phyloP scores from a whole-genome alignment of 2,797 vertebrate genomes.

The Simalia tracyae region DNA sequence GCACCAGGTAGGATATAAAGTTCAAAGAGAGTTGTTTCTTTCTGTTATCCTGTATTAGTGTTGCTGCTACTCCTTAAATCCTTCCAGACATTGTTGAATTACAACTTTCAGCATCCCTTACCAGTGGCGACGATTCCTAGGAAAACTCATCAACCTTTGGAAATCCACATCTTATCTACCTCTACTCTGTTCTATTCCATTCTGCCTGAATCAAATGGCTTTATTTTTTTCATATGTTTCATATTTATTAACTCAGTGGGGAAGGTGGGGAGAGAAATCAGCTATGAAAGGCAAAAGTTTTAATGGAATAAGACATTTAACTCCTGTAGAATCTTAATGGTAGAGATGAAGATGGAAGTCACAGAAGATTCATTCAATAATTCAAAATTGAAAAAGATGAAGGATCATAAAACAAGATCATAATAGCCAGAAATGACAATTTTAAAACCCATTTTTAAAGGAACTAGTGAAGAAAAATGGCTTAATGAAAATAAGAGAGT shows the following conservation, averaged over 20 bases:
- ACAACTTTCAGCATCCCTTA: background rate
- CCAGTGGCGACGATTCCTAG: background rate
- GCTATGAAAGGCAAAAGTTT: background rate
- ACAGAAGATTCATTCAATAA: constrained; percentile 26
- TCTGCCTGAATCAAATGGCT: background rate
- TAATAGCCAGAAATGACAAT: background rate
- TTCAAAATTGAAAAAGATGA: background rate
- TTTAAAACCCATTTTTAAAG: background rate
- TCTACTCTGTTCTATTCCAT: background rate
- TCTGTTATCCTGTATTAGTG: background rate
- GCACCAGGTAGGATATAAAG: background rate
- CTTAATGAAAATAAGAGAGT: background rate
- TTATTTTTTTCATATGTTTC: background rate
- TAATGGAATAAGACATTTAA: background rate
- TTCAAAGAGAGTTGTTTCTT: background rate
- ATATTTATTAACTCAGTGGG: background rate
- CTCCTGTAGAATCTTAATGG: constrained; percentile 21
- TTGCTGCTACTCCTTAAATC: background rate
- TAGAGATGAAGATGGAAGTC: constrained; percentile 13
- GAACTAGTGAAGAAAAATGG: background rate
- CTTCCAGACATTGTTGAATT: background rate
- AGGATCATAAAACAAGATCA: background rate
- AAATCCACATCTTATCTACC: background rate
- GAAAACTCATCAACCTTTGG: background rate
- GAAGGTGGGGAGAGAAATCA: background rate